Evolutionary conservation across 2,113 vertebrate genomes (phyloP).

Genomic region (Amphiprion percula): DNA sequence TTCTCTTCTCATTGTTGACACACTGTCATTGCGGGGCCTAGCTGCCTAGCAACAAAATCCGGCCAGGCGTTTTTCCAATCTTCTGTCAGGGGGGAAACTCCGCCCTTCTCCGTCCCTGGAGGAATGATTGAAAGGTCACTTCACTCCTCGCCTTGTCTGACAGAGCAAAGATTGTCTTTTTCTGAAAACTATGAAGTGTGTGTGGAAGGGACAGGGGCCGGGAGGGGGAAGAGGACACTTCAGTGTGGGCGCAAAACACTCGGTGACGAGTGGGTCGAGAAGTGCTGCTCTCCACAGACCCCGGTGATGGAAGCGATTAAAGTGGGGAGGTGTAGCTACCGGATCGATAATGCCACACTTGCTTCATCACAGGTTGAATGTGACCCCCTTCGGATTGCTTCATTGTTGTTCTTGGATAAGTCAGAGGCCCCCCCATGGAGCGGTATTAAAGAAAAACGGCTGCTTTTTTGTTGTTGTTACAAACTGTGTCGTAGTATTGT

Average conservation of each 20-base stretch:
- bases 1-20: constrained; percentile 74
- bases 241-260: constrained; percentile 43
- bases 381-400: constrained; percentile 32
- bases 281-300: constrained; percentile 10
- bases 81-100: constrained; percentile 47
- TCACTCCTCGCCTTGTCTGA: constrained; percentile 62
- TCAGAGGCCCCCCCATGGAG: constrained; percentile 28
- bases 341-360: constrained; percentile 55
- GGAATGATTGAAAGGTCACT: constrained; percentile 80
- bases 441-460: background rate
- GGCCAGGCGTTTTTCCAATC: constrained; percentile 65
- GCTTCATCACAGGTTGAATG: constrained; percentile 28
- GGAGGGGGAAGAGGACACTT: constrained; percentile 1
- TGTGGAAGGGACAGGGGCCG: background rate
- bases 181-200: constrained; percentile 36
- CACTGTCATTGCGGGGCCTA: constrained; percentile 56
- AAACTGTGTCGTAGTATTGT: constrained; percentile 36
- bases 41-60: constrained; percentile 77
- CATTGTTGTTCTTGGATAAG: constrained; percentile 33
- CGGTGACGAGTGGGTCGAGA: constrained; percentile 48
- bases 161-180: constrained; percentile 69
- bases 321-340: background rate
- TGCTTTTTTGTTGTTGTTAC: background rate
- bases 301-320: background rate
- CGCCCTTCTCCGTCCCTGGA: constrained; percentile 49